Conservation (phyloP, 53 echinoderm and acorn worm genomes). For the Luidia sarsii region DNA sequence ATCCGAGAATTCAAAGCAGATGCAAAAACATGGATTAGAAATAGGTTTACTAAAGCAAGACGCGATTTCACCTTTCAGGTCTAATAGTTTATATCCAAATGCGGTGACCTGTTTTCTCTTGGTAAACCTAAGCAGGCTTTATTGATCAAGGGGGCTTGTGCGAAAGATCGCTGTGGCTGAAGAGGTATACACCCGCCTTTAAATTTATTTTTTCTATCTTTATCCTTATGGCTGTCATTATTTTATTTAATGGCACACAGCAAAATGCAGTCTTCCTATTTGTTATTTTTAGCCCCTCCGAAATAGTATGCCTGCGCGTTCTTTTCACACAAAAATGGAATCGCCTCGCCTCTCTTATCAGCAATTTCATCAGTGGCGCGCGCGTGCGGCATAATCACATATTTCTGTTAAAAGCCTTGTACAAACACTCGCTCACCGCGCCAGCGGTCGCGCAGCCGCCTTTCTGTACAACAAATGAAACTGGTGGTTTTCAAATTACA, state of each 20-base stretch:
- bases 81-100: too few relatives aligned
- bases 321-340: conserved; percentile 30
- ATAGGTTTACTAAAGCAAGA: too few relatives aligned
- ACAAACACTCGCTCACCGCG: conserved; percentile 19
- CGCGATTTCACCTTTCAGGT: too few relatives aligned
- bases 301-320: background rate
- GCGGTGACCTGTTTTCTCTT: too few relatives aligned
- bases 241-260: background rate
- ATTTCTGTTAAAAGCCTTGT: conserved; percentile 47
- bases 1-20: too few relatives aligned
- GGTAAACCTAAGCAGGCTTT: too few relatives aligned
- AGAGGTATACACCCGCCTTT: background rate
- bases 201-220: background rate
- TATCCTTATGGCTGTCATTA: background rate
- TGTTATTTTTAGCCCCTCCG: conserved; percentile 34
- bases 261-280: too few relatives aligned
- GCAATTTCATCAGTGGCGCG: conserved; percentile 41
- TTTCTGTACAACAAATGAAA: background rate
- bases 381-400: conserved; percentile 56
- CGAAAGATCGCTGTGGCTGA: too few relatives aligned
- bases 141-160: too few relatives aligned
- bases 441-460: background rate
- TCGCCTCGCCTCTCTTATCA: conserved; percentile 54
- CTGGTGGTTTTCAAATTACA: conserved; percentile 10
- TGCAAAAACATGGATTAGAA: too few relatives aligned